Base-by-base conservation (phyloP, 2,113 vertebrate genomes). In the Jaculus jaculus region DNA sequence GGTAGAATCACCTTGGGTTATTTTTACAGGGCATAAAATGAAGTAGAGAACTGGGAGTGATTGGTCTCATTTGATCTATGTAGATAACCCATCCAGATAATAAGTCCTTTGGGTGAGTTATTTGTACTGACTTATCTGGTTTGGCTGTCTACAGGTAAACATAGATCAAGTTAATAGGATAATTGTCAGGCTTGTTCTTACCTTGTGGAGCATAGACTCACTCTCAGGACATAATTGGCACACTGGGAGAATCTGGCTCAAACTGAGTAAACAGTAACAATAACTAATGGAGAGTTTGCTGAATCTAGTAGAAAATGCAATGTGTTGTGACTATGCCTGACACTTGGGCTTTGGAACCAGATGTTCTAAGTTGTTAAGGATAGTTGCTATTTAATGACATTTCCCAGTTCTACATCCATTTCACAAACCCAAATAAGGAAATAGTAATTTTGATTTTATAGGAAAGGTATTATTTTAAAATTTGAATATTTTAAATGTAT, bases 81-180 rank as follows among this genome's bases (percentile, higher is more conserved):
- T 90, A 89, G 83, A 90, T 92, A 96, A 89, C 66, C 80, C 74
- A 60, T 88, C 28, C 37, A 86, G 71, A 93, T 92, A 94, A 94
- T 90, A 91, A 95, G 72, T 84, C 84, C 74, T 95, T 93, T 95
- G 75, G 61, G 83, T 95, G 66, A 92, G 34, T 92, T 94, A 72
- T 86, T 89, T 91, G 39, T 71, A 91, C 80, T 94, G 88, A 93
- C 90, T 94, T 95, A 94, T 82, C 88, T 89, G 61, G 60, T 86
- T 92, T 89, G 75, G 47, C 16, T 23, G 0, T 86, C 30, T 89
- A 58, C 42, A 84, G 90, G 42, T 91, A 92, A 95, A 94, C 81
- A 90, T 90, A 93, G 71, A 96, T 93, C 91, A 96, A 92, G 82
- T 93, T 96, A 94, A 93, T 82, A 95, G 93, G 51, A 92, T 84